Base-by-base conservation (phyloP, 2,797 vertebrate species). In the Gymnocypris eckloni region DNA sequence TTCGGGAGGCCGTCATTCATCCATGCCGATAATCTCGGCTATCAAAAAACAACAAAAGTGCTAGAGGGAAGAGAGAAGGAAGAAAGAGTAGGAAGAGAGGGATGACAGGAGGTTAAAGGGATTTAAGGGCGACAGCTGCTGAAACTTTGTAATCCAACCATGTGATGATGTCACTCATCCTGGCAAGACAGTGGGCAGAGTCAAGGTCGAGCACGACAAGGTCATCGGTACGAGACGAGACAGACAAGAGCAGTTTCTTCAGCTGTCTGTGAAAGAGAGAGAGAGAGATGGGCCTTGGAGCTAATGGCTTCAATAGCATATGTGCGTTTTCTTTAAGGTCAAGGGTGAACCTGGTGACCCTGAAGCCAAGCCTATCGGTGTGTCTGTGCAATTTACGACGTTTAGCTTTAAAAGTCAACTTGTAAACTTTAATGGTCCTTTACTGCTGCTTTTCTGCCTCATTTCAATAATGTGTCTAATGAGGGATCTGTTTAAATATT, bases 371-470 rank as follows among this genome's bases (percentile, higher is more conserved):
- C 50, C 83, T 87, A 43, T 79, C 16, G 25, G 75, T 79, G 80
- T 66, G 82, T 88, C 81, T 88, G 84, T 86, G 85, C 64, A 86
- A 86, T 89, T 90, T 89, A 88, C 86, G 82, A 84, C 15, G 80
- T 81, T 69, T 83, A 73, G 67, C 83, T 86, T 76, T 90, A 89
- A 87, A 89, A 89, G 88, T 81, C 86, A 84, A 67, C 87, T 87
- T 83, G 87, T 89, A 90, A 90, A 90, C 76, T 81, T 89, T 87
- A 89, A 88, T 81, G 87, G 70, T 70, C 84, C 87, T 87, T 90
- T 50, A 41, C 87, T 69, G 79, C 78, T 72, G 83, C 61, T 90
- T 88, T 86, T 87, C 87, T 90, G 89, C 82, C 86, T 87, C 87
- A 83, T 90, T 90, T 89, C 83, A 87, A 87, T 87, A 78, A 87